A percentile compares a stretch with the other conserved stretches of the same genome.
phyloP scores from a whole-genome alignment of 2,113 vertebrate genomes.

The Thamnophis sirtalis region DNA sequence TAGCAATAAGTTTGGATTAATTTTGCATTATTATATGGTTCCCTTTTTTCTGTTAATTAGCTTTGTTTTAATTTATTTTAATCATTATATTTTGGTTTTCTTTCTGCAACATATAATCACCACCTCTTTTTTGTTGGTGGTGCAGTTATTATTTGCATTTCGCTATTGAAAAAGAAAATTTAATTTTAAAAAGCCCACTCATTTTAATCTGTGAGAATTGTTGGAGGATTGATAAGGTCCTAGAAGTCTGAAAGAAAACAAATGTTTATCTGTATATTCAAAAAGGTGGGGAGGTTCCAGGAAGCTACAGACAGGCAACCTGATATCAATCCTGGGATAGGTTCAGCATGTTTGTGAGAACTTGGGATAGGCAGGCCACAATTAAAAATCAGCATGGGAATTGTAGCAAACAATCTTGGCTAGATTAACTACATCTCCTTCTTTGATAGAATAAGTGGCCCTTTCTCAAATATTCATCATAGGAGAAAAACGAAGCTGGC shows the following conservation, averaged over 20 bases:
- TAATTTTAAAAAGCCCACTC: neutral
- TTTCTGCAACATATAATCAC: neutral
- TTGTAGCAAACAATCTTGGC: neutral
- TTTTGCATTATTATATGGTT: no score
- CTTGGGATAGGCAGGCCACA: neutral
- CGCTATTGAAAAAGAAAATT: neutral
- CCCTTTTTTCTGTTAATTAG: no score
- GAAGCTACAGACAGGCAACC: neutral
- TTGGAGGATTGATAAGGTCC: neutral
- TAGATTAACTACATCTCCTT: neutral
- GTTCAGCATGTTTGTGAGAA: neutral
- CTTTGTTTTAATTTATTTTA: neutral
- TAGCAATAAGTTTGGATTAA: neutral
- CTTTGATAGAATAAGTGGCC: neutral
- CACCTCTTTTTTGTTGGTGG: neutral
- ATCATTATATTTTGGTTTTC: neutral
- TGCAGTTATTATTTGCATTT: neutral
- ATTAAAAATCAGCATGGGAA: neutral
- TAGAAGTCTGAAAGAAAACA: neutral
- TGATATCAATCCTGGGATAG: neutral
- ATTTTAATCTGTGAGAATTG: neutral
- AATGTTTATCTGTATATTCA: neutral
- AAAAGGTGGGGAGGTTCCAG: neutral
- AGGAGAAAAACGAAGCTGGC: neutral
- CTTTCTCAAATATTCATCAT: neutral